These are phyloP conservation scores for Limnephilus lunatus DNA, from an alignment of 2,888 invertebrate genomes.

Conservation along the genomic window DNA sequence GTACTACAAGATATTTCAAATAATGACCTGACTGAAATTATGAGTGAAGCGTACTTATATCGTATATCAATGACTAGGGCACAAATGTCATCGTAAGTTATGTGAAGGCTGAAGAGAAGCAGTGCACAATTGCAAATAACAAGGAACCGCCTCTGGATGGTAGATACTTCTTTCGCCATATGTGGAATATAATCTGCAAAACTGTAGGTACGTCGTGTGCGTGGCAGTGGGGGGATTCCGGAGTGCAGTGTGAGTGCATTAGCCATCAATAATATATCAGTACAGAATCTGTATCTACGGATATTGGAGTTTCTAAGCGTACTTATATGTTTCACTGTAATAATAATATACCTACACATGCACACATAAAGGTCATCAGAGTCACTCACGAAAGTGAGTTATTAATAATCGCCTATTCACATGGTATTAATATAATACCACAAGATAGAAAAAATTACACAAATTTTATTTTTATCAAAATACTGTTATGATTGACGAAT, in stretches of 20 bases:
- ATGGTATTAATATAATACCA: too few relatives aligned
- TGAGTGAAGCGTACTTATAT: too few relatives aligned
- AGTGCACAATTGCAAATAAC: too few relatives aligned
- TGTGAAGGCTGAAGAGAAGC: too few relatives aligned
- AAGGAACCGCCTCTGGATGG: slow-evolving; percentile 7
- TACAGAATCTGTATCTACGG: neutral
- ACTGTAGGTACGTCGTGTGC: slow-evolving; percentile 33
- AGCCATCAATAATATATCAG: slow-evolving; percentile 34
- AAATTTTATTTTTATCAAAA: too few relatives aligned
- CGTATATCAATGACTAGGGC: too few relatives aligned
- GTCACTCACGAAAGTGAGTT: neutral
- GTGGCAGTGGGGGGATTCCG: neutral
- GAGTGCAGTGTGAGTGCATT: slow-evolving; percentile 35
- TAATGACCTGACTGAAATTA: too few relatives aligned
- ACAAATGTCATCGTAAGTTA: too few relatives aligned
- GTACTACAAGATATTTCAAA: too few relatives aligned
- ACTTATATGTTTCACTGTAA: neutral
- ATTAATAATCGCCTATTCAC: too few relatives aligned
- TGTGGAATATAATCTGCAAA: slow-evolving; percentile 62
- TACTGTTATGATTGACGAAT: neutral
- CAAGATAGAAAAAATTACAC: too few relatives aligned
- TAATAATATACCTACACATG: neutral
- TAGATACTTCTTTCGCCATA: slow-evolving; percentile 47
- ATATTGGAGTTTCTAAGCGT: neutral
- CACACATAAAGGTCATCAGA: neutral